These are phyloP conservation scores for Radopholus similis DNA, from an alignment of 1,140 invertebrate genomes.

Conservation along the genomic window DNA sequence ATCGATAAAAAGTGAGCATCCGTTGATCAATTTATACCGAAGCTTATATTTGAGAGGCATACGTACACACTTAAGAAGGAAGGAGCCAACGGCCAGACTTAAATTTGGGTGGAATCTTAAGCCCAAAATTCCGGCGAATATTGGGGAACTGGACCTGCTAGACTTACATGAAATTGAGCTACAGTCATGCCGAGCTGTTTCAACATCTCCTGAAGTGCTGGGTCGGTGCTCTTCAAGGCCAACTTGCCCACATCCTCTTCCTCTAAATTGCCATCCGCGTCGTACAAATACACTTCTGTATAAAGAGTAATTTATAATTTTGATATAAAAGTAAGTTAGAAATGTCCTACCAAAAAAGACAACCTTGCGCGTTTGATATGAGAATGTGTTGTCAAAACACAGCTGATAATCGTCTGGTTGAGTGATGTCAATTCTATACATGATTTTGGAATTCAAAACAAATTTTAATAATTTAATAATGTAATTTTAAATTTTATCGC, in stretches of 20 bases:
- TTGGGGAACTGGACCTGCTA: conserved; percentile 17
- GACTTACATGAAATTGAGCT: conserved; percentile 35
- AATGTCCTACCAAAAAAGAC: conserved; percentile 64
- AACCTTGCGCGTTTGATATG: conserved; percentile 61
- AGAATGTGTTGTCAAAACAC: conserved; percentile 64
- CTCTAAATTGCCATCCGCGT: conserved; percentile 59
- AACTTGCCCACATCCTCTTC: conserved; percentile 53
- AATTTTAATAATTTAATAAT: too few relatives aligned
- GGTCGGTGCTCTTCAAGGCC: conserved; percentile 35
- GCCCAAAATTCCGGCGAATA: neutral
- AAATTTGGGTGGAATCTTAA: conserved; percentile 28
- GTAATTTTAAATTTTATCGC: too few relatives aligned
- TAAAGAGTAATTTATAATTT: neutral
- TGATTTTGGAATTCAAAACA: neutral
- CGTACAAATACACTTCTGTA: conserved; percentile 47
- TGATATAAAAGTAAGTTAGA: neutral
- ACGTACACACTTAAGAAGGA: too few relatives aligned
- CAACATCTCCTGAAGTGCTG: conserved; percentile 23
- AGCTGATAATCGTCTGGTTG: conserved; percentile 61
- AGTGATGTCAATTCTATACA: conserved; percentile 35
- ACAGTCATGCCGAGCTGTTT: conserved; percentile 34
- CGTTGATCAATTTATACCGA: too few relatives aligned
- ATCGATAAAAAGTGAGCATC: too few relatives aligned
- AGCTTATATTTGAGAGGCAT: too few relatives aligned
- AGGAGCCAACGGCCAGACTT: neutral